A percentile compares a stretch with the other conserved stretches of the same genome.
These are phyloP conservation scores for Phenganax marumi DNA, from an alignment of 92 coral and sea anemone species.

Conservation along the genomic window DNA sequence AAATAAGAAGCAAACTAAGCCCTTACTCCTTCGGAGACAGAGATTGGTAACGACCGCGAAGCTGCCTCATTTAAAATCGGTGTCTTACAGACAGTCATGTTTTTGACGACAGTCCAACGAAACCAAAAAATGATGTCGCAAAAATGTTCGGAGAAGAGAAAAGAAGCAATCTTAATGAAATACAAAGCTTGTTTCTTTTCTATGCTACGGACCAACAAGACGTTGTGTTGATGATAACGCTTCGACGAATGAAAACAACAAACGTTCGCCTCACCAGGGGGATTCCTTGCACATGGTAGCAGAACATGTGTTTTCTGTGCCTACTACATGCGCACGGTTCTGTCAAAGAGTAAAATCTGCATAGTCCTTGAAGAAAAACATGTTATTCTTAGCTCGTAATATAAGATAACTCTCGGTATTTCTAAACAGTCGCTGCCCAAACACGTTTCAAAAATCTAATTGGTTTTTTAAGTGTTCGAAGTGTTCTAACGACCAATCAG, in stretches of 20 bases:
- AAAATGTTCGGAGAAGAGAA: too few relatives aligned
- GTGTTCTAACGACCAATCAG: constrained; percentile 22
- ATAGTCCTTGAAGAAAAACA: constrained; percentile 15
- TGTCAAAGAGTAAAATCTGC: background rate
- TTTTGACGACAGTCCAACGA: too few relatives aligned
- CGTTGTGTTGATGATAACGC: too few relatives aligned
- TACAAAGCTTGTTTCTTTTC: too few relatives aligned
- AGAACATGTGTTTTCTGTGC: constrained; percentile 19
- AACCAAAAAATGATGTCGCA: too few relatives aligned
- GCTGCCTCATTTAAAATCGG: too few relatives aligned
- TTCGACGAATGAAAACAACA: background rate
- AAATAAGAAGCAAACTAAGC: too few relatives aligned
- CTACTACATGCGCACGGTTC: background rate
- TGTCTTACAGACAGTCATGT: too few relatives aligned
- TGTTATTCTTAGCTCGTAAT: constrained; percentile 9
- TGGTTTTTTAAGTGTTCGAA: constrained; percentile 24
- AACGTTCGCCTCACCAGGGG: background rate
- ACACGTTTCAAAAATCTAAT: constrained; percentile 37
- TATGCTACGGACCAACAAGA: too few relatives aligned
- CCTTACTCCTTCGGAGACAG: too few relatives aligned
- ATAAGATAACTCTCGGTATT: background rate
- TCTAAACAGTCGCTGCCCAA: constrained; percentile 33
- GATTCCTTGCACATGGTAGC: constrained; percentile 16
- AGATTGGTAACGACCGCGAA: too few relatives aligned
- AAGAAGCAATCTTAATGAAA: too few relatives aligned